Evolutionary conservation across 2,113 vertebrate genomes (phyloP).

Genomic region (Piaya cayana): DNA sequence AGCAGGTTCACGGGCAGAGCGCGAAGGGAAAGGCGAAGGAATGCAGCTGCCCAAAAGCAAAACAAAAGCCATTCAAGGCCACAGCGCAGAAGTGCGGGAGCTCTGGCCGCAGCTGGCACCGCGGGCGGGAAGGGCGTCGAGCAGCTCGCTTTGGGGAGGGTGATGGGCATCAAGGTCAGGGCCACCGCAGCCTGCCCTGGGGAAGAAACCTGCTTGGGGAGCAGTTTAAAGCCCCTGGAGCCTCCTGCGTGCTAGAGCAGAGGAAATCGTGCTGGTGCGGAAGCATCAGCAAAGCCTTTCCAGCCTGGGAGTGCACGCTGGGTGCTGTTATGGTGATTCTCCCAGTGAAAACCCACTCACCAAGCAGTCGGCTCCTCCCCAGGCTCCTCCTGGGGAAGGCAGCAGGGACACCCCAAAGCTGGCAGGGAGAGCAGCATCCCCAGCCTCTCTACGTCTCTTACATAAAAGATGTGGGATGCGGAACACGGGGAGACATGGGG

Average conservation of each 20-base stretch:
- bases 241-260: fast-evolving
- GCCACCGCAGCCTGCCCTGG: not conserved
- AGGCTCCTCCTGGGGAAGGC: not conserved
- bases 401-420: not conserved
- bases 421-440: not conserved
- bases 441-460: not conserved
- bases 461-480: not conserved
- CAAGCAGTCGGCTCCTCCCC: not conserved
- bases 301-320: fast-evolving
- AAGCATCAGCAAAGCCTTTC: not conserved
- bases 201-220: not conserved
- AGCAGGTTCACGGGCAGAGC: not conserved
- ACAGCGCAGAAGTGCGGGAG: fast-evolving
- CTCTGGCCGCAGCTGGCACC: not conserved
- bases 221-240: fast-evolving
- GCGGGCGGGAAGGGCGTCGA: fast-evolving
- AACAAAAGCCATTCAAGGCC: not conserved
- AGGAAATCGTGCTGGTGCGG: not conserved
- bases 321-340: not conserved
- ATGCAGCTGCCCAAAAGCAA: not conserved
- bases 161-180: not conserved
- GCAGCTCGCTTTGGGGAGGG: not conserved
- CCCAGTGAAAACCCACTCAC: not conserved
- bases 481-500: not conserved
- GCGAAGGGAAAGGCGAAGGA: fast-evolving